phyloP scores from a whole-genome alignment of 2,888 invertebrate genomes.

The Philonicus albiceps region DNA sequence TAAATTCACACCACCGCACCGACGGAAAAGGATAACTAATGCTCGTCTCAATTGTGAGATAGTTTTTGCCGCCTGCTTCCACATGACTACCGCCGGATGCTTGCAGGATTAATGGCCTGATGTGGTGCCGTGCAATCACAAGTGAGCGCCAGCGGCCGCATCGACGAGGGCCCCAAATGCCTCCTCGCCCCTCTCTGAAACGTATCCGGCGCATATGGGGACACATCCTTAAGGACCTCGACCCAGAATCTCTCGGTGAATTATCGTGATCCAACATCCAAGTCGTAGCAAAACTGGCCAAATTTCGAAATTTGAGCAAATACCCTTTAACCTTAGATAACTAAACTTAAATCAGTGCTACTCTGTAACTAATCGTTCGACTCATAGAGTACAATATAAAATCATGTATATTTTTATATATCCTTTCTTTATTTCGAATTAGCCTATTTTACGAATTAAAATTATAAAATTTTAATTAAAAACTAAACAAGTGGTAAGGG shows the following conservation, averaged over 20 bases:
- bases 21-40: slow-evolving; percentile 41
- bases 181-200: neutral
- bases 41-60: slow-evolving; percentile 40
- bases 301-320: neutral
- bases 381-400: too few relatives aligned
- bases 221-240: neutral
- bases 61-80: slow-evolving; percentile 26
- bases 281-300: neutral
- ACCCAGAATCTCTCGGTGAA: neutral
- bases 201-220: neutral
- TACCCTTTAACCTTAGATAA: too few relatives aligned
- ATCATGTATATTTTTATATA: too few relatives aligned
- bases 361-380: too few relatives aligned
- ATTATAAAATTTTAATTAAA: too few relatives aligned
- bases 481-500: too few relatives aligned
- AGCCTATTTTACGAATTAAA: too few relatives aligned
- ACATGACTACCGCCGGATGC: slow-evolving; percentile 27
- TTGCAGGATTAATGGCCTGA: slow-evolving; percentile 18
- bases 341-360: too few relatives aligned
- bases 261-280: too few relatives aligned
- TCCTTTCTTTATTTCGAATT: too few relatives aligned
- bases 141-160: neutral
- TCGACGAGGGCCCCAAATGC: neutral
- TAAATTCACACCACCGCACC: slow-evolving; percentile 43
- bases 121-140: slow-evolving; percentile 21